These are phyloP conservation scores for Phaedon cochleariae DNA, from an alignment of 2,888 invertebrate species.

Conservation along the genomic window DNA sequence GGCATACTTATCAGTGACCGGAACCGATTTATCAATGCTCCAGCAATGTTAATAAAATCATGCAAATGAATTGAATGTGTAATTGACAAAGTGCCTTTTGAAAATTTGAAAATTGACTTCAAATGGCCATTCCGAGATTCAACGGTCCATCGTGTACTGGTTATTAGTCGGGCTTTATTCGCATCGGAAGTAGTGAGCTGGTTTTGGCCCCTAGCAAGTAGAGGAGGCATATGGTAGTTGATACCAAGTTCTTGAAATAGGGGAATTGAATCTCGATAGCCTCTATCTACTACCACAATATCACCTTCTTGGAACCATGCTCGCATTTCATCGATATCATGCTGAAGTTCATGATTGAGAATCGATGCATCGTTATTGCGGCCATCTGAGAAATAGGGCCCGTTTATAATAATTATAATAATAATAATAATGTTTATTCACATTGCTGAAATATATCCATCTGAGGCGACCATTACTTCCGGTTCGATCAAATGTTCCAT, in stretches of 20 bases:
- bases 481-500: neutral
- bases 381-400: neutral
- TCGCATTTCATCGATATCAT: neutral
- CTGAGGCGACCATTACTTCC: neutral
- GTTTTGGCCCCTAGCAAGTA: conserved; percentile 5
- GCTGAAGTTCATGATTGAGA: neutral
- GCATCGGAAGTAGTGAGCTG: conserved; percentile 10
- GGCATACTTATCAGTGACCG: conserved; percentile 3
- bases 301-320: conserved; percentile 9
- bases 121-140: neutral
- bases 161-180: conserved; percentile 5
- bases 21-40: conserved; percentile 6
- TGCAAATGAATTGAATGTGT: neutral
- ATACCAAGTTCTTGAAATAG: conserved; percentile 8
- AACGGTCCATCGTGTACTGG: conserved; percentile 1
- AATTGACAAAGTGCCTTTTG: neutral
- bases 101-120: neutral
- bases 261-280: conserved; percentile 4
- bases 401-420: too few relatives aligned
- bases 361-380: conserved; percentile 4
- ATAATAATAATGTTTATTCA: too few relatives aligned
- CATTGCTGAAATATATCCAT: conserved; percentile 1
- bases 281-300: conserved; percentile 5
- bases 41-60: conserved; percentile 10
- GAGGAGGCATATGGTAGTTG: conserved; percentile 3